A percentile compares a stretch with the other conserved stretches of the same genome.
phyloP scores from a whole-genome alignment of 2,113 vertebrate species.

The Myodes glareolus region DNA sequence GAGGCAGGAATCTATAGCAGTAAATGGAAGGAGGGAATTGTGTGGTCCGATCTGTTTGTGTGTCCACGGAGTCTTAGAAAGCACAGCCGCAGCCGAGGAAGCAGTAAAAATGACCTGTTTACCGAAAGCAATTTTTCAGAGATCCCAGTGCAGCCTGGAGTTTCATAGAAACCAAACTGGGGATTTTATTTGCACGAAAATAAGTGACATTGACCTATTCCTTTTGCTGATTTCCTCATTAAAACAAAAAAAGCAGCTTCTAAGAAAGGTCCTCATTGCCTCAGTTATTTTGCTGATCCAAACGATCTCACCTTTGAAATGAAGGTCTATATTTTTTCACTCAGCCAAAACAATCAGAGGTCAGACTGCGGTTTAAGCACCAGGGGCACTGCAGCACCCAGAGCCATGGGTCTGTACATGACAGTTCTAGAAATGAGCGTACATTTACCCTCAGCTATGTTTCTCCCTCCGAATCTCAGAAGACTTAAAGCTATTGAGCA shows the following conservation, averaged over 20 bases:
- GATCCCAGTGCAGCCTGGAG: background rate
- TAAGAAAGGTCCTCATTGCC: constrained; percentile 56
- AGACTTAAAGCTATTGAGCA: constrained; percentile 21
- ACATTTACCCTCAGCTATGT: background rate
- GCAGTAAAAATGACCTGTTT: constrained; percentile 68
- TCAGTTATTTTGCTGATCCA: constrained; percentile 57
- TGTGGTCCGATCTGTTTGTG: constrained; percentile 39
- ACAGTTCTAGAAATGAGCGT: constrained; percentile 22
- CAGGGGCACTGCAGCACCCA: background rate
- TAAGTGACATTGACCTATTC: constrained; percentile 60
- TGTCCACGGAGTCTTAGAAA: constrained; percentile 28
- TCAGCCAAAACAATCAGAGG: constrained; percentile 9
- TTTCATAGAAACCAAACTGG: constrained; percentile 49
- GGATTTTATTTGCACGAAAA: constrained; percentile 66
- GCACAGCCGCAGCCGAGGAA: background rate
- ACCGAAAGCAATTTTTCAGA: constrained; percentile 54
- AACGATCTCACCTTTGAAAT: constrained; percentile 70
- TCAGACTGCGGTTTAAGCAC: constrained; percentile 36
- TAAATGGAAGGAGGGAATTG: constrained; percentile 58
- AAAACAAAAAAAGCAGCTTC: constrained; percentile 60
- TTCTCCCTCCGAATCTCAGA: background rate
- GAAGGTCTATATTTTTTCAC: constrained; percentile 28
- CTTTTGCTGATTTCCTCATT: constrained; percentile 67
- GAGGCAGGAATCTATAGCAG: constrained; percentile 66
- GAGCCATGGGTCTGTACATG: background rate